Evolutionary conservation across 2,888 invertebrate genomes (phyloP).

Genomic region (Brenthis hecate): DNA sequence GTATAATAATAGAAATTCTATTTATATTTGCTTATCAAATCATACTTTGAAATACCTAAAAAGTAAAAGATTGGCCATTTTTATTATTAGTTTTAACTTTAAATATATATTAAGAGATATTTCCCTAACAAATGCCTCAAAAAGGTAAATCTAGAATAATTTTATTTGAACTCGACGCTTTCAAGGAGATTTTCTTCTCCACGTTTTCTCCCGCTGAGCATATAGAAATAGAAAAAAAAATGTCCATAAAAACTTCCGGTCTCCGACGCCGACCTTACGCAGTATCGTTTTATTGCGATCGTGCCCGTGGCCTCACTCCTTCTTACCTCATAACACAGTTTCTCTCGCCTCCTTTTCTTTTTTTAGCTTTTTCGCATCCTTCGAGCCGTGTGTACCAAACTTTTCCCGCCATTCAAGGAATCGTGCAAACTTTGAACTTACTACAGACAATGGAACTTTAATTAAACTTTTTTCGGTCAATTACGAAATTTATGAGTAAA

Average conservation of each 20-base stretch:
- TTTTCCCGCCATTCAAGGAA: slow-evolving; percentile 19
- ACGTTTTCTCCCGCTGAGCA: slow-evolving; percentile 40
- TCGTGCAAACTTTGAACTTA: slow-evolving; percentile 27
- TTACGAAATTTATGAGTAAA: slow-evolving; percentile 42
- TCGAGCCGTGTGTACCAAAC: slow-evolving; percentile 28
- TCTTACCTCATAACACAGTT: slow-evolving; percentile 82
- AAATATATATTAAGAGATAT: neutral
- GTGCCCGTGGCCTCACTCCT: slow-evolving; percentile 73
- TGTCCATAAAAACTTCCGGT: slow-evolving; percentile 59
- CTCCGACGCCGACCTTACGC: slow-evolving; percentile 67
- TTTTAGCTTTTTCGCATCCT: slow-evolving; percentile 26
- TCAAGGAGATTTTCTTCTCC: slow-evolving; percentile 42
- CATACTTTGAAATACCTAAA: no score
- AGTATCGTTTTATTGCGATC: slow-evolving; percentile 76
- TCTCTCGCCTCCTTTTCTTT: slow-evolving; percentile 55
- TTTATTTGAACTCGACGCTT: slow-evolving; percentile 15
- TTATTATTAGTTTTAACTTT: neutral
- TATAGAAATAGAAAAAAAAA: slow-evolving; percentile 51
- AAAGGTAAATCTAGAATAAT: slow-evolving; percentile 21
- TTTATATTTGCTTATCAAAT: no score
- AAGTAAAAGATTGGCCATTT: neutral
- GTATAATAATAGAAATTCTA: neutral
- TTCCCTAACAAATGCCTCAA: neutral
- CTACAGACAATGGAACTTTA: slow-evolving; percentile 27
- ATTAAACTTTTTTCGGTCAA: slow-evolving; percentile 40